A percentile compares a stretch with the other conserved stretches of the same genome.
Conservation (phyloP, 2,113 vertebrate species). For the Murina feae region DNA sequence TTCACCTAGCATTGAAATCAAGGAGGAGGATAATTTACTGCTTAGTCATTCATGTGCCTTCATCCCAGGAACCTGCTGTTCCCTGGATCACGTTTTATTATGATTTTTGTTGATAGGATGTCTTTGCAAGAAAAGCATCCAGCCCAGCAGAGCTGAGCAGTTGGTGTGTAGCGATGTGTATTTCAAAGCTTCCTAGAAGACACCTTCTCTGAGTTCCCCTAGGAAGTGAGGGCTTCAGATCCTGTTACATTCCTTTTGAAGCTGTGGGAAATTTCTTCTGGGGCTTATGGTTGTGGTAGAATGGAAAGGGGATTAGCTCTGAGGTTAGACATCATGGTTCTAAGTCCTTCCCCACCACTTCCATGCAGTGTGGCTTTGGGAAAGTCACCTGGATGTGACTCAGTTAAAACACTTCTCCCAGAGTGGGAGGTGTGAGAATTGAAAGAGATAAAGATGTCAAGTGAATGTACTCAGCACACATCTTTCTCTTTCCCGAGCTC, state of each 20-base stretch:
- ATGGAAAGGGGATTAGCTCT: neutral
- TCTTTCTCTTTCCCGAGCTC: neutral
- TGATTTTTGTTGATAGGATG: slow-evolving; percentile 31
- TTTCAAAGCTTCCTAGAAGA: neutral
- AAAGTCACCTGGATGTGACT: neutral
- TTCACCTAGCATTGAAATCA: neutral
- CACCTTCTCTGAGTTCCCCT: neutral
- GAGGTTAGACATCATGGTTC: neutral
- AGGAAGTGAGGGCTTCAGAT: neutral
- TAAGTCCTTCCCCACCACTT: neutral
- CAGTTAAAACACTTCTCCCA: neutral
- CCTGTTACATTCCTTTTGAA: neutral
- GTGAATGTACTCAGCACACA: neutral
- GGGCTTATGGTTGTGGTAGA: neutral
- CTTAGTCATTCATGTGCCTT: slow-evolving; percentile 24
- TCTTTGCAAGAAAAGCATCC: neutral
- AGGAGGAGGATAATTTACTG: neutral
- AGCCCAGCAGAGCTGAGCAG: neutral
- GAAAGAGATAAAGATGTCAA: neutral
- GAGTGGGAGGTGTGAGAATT: neutral
- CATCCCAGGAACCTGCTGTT: slow-evolving; percentile 39
- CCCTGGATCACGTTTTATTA: slow-evolving; percentile 23
- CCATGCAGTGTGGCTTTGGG: neutral
- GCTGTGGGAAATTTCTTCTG: neutral
- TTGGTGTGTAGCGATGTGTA: neutral